Evolutionary conservation across 2,888 invertebrate species (phyloP).

Genomic region (Gerris lacustris): DNA sequence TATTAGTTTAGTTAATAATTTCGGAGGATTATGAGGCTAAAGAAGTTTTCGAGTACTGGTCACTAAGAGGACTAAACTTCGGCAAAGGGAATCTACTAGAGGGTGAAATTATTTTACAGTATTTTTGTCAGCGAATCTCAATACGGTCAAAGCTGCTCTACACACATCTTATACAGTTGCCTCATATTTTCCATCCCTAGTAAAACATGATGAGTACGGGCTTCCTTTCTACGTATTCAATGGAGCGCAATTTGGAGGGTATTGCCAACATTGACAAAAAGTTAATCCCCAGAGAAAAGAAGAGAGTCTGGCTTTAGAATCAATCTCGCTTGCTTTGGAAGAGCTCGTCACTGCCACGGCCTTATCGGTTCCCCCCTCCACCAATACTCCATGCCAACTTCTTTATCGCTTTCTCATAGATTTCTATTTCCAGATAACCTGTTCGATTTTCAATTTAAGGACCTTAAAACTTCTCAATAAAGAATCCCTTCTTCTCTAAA

Average conservation of each 20-base stretch:
- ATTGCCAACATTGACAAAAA: slow-evolving; percentile 5
- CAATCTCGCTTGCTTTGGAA: not conserved
- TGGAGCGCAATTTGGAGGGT: slow-evolving; percentile 1
- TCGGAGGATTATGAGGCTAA: no score
- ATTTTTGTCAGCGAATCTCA: no score
- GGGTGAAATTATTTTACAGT: no score
- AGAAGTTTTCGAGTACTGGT: no score
- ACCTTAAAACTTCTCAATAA: not conserved
- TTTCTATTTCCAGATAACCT: not conserved
- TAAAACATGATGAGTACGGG: not conserved
- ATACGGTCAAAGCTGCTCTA: no score
- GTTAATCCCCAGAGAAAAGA: slow-evolving; percentile 3
- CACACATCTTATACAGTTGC: not conserved
- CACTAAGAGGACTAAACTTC: no score
- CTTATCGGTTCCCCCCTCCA: not conserved
- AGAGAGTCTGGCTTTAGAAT: slow-evolving; percentile 1
- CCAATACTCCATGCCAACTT: not conserved
- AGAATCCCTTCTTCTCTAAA: not conserved
- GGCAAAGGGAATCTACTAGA: no score
- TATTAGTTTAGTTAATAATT: no score
- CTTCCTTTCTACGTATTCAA: not conserved
- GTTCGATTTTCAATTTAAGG: slow-evolving; percentile 1
- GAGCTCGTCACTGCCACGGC: not conserved
- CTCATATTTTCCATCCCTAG: not conserved
- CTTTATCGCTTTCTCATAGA: slow-evolving; percentile 3